Base-by-base conservation (phyloP, 2,113 vertebrate species). In the Pterocles orientalis region DNA sequence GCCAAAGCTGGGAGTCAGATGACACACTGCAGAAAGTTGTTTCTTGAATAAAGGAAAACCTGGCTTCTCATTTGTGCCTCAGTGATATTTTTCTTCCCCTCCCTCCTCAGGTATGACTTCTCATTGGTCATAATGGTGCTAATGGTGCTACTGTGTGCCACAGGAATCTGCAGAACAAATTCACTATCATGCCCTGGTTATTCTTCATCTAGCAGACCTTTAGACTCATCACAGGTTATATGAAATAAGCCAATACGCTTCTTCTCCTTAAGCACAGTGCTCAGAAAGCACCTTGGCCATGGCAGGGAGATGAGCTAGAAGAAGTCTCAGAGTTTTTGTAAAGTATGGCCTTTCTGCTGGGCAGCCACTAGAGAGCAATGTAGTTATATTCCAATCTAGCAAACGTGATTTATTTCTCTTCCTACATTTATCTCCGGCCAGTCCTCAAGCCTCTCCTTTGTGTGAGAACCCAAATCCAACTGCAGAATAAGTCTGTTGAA, bases 311-410 rank as follows among this genome's bases (percentile, higher is more conserved):
- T 80, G 54, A 90, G 28, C 68, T 57, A 23, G 57, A 45, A 20
- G 36, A 84, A 91, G n/a, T 65, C 31, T 82, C 20, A 7, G 3
- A 64, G 57, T 18, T 87, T 92, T 69, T 50, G 19, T 24, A 1
- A 28, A 60, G 23, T 19, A 2, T 41, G 78, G 68, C 68, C 64
- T 88, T 93, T 92, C 88, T 68, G 31, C 61, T 25, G 48, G 71
- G 53, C 69, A 94, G 95, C 96, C 96, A 84, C 96, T 96, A 95
- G 95, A 95, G 94, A 94, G 95, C 95, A 93, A 90, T 91, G 57
- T 73, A 80, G 88, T 54, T 83, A 83, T 94, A 82, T 86, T 57
- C 34, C 68, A 62, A 3, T 39, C 64, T 39, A 51, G 26, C 29
- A 28, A 21, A 25, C 9, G 3, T 21, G 16, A 18, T 68, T 69